A percentile compares a stretch with the other conserved stretches of the same genome.
These are phyloP conservation scores for Fregetta grallaria DNA, from an alignment of 2,113 vertebrate genomes.

Conservation along the genomic window DNA sequence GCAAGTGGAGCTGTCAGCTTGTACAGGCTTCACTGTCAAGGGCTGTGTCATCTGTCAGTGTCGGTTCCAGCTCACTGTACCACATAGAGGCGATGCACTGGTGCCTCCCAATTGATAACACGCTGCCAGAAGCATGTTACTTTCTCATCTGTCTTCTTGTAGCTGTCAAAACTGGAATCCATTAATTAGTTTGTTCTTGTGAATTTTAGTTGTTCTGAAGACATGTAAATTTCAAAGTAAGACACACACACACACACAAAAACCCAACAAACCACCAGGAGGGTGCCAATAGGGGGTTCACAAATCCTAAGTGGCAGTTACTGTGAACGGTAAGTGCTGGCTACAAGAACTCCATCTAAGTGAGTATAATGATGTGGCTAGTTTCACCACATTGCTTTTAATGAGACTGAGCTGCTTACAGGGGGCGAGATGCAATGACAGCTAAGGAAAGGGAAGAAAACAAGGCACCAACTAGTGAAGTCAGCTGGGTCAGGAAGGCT, in stretches of 20 bases:
- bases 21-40: constrained; percentile 90
- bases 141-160: constrained; percentile 90
- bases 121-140: constrained; percentile 84
- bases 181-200: constrained; percentile 90
- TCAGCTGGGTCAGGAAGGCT: constrained; percentile 33
- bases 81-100: constrained; percentile 86
- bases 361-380: constrained; percentile 72
- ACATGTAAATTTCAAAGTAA: constrained; percentile 76
- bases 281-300: constrained; percentile 50
- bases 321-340: constrained; percentile 35
- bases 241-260: constrained; percentile 40
- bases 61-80: constrained; percentile 96
- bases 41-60: constrained; percentile 93
- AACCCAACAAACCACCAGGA: background rate
- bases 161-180: constrained; percentile 93
- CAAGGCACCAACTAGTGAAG: constrained; percentile 37
- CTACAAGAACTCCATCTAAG: constrained; percentile 62
- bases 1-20: constrained; percentile 90
- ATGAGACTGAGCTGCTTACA: constrained; percentile 66
- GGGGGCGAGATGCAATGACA: background rate
- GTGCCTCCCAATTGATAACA: constrained; percentile 88
- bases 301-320: constrained; percentile 59
- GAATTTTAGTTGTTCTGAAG: constrained; percentile 80
- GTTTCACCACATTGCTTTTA: constrained; percentile 72
- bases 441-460: background rate